Conservation (phyloP, 2,797 vertebrate species). For the Pteropus rufus region DNA sequence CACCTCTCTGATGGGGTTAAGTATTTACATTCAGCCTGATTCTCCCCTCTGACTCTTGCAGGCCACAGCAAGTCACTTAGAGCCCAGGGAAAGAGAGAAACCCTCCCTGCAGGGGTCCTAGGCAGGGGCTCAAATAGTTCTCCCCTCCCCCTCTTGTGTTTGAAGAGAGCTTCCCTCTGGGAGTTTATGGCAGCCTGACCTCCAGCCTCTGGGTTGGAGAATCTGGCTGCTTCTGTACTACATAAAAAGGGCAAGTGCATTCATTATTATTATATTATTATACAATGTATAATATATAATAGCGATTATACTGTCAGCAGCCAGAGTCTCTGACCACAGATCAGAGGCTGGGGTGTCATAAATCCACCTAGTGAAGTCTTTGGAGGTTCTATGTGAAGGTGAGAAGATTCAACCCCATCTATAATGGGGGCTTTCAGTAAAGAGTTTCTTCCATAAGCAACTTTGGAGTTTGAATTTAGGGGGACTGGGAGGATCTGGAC, state of each 20-base stretch:
- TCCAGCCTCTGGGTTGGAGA: slow-evolving; percentile 53
- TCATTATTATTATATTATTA: slow-evolving; percentile 74
- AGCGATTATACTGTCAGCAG: slow-evolving; percentile 69
- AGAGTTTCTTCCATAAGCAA: neutral
- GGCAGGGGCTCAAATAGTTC: neutral
- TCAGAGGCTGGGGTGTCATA: slow-evolving; percentile 68
- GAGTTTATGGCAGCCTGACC: slow-evolving; percentile 63
- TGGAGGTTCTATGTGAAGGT: slow-evolving; percentile 29
- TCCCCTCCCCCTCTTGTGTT: neutral
- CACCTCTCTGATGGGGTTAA: slow-evolving; percentile 52
- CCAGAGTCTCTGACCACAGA: slow-evolving; percentile 64
- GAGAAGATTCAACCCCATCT: neutral
- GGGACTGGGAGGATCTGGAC: neutral
- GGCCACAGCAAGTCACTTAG: neutral
- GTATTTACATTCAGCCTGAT: slow-evolving; percentile 37
- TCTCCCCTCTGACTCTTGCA: slow-evolving; percentile 32
- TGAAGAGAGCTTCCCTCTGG: slow-evolving; percentile 26
- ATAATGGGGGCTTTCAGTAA: neutral
- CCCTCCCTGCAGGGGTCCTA: neutral
- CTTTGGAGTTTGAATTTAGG: neutral
- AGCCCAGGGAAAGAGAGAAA: neutral
- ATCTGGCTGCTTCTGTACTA: slow-evolving; percentile 51
- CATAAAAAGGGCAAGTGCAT: slow-evolving; percentile 73
- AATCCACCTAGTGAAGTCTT: slow-evolving; percentile 57
- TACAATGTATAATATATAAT: slow-evolving; percentile 72